Evolutionary conservation across 2,113 vertebrate species (phyloP), one percentile per base, ranked within the genome.

Genomic region (Heterotilapia buettikoferi): DNA sequence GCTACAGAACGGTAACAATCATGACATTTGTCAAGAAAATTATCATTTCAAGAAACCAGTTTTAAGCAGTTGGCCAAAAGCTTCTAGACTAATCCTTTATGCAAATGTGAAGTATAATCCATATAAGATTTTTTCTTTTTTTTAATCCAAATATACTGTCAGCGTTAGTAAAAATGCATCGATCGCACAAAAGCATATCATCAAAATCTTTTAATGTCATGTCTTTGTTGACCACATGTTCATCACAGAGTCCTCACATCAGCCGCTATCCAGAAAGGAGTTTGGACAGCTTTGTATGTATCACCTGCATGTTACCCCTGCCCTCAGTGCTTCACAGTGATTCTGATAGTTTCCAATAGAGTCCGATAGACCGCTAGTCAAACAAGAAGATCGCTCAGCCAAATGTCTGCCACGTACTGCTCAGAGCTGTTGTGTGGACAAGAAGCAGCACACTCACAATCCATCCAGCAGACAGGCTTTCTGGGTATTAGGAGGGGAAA

Each of bases 1-100:
- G 92, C 97, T 98, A 92, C 98, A 98, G 96, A 99, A 99, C 95
- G 98, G 98, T 98, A 98, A 92, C 11, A 8, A 18, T 29, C 52
- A 5, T 50, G 29, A 38, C 11, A 21, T 54, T 54, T 36, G 10
- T 87, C 24, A 66, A 29, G 50, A 66, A 54, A 82, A 19, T 14
- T 26, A 1, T 24, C 5, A 47, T 83, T 57, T 82, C 6, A 76
- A 47, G 9, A 16, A 47, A 24, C 2, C 26, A 21, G 16, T 80
- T 63, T n/a, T 80, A 31, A 43, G 10, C 45, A 13, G 45, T 66
- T 68, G 50, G 16, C 5, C 18, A 63, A 19, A 50, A 38, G 19
- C 43, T 5, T 38, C n/a, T 16, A 31, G 18, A 9, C 9, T 26
- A 80, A 66, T 31, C 71, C 43, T 6, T 50, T 50, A 50, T 78